Base-by-base conservation (phyloP, 1,140 invertebrate genomes). In the Pogonus chalceus region DNA sequence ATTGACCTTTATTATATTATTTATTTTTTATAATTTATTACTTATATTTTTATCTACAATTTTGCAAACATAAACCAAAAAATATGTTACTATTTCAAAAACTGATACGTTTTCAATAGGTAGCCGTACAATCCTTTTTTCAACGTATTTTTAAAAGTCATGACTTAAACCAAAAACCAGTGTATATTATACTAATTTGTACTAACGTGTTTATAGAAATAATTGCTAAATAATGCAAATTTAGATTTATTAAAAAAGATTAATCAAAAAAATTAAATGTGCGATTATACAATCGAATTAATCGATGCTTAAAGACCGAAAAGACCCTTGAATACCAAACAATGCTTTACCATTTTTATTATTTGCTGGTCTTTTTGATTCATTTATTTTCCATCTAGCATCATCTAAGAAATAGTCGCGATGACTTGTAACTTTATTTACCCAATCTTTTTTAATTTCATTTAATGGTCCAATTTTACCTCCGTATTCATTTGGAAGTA, bases 401-500 rank as follows among this genome's bases (percentile, higher is more conserved):
- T 60, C 54, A 54, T 68, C 64, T 1, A 59, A 37, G 16, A 67
- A 58, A 51, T 65, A 68, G 22, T 65, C 58, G 58, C 70, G 59
- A 31, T 63, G 51, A 24, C 65, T 61, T 1, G 58, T 16, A 23
- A 76, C 51, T 26, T 60, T 56, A 56, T 65, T 46, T 4, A 77
- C 69, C 69, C 77, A 79, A 52, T 76, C 62, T 2, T 69, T 60
- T 59, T 82, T 81, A 31, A 83, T 69, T 43, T 73, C 68, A 2
- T 74, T 71, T n/a, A 79, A 64, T 0, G 71, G 62, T 10, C 80
- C 80, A 1, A 73, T 74, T 20, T 72, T 70, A 2, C 83, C 83
- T 7, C 83, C 83, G 52, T 81, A 83, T 61, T 85, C 83, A 14
- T 73, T 69, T 0, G 83, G 83, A 23, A 85, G 62, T n/a, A 84